These are phyloP conservation scores for Epicampocera succincta DNA, from an alignment of 2,888 invertebrate species.

Conservation along the genomic window DNA sequence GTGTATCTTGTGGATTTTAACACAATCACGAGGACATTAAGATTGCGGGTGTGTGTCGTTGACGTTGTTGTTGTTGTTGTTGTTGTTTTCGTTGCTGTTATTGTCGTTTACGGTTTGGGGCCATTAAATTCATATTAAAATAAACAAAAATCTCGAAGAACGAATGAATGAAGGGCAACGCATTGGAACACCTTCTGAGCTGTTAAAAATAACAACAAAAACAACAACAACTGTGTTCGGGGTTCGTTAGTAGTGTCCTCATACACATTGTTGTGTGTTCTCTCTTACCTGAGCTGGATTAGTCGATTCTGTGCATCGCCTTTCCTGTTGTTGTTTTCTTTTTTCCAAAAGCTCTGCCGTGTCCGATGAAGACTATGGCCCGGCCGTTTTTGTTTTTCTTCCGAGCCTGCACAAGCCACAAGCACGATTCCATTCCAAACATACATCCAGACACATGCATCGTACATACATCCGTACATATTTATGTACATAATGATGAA, in stretches of 20 bases:
- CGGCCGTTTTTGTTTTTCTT: conserved; percentile 25
- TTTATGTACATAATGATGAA: conserved; percentile 7
- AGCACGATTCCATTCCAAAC: conserved; percentile 15
- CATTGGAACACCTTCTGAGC: conserved; percentile 55
- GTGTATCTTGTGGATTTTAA: conserved; percentile 32
- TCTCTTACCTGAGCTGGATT: conserved; percentile 52
- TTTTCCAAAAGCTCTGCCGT: background rate
- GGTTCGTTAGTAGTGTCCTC: conserved; percentile 38
- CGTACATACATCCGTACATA: too few species aligned
- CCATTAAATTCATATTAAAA: conserved; percentile 59
- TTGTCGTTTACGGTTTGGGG: conserved; percentile 51
- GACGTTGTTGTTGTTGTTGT: conserved; percentile 34
- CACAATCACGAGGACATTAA: conserved; percentile 62
- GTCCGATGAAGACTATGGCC: background rate
- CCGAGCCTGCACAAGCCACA: conserved; percentile 24
- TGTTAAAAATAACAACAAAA: conserved; percentile 15
- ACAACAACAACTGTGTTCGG: conserved; percentile 63
- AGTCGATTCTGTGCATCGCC: conserved; percentile 27
- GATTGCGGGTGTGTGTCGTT: conserved; percentile 69
- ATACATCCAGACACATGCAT: too few species aligned
- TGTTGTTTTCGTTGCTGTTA: conserved; percentile 44
- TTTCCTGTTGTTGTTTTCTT: conserved; percentile 4
- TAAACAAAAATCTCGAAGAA: conserved; percentile 44
- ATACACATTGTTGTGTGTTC: conserved; percentile 47
- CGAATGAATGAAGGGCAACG: conserved; percentile 44